Conservation (phyloP, 2,888 invertebrate genomes). For the Leistus spinibarbis region DNA sequence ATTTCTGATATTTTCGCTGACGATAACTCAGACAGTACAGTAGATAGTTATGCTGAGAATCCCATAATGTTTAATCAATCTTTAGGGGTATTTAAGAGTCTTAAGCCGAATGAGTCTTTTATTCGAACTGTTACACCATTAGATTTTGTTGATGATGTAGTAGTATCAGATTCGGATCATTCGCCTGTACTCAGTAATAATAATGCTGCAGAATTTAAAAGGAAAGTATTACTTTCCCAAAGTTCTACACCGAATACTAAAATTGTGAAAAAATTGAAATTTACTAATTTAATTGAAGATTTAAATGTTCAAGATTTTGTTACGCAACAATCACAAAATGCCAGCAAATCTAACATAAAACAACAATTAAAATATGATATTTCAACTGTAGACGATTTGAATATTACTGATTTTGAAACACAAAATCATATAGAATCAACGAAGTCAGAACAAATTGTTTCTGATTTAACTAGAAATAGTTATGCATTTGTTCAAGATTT, state of each 20-base stretch:
- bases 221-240: slow-evolving; percentile 17
- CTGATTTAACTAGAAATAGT: background rate
- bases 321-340: too few relatives aligned
- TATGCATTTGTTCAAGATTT: background rate
- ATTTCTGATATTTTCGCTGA: slow-evolving; percentile 17
- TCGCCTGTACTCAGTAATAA: slow-evolving; percentile 6
- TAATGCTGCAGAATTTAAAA: background rate
- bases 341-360: too few relatives aligned
- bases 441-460: background rate
- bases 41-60: background rate
- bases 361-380: background rate
- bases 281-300: too few relatives aligned
- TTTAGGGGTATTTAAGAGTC: slow-evolving; percentile 20
- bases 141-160: background rate
- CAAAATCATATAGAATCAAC: background rate
- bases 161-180: slow-evolving; percentile 12
- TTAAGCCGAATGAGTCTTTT: background rate
- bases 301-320: too few relatives aligned
- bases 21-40: background rate
- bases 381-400: background rate
- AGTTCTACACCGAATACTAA: background rate
- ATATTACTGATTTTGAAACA: background rate
- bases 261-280: too few relatives aligned
- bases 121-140: background rate
- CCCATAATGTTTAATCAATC: slow-evolving; percentile 19